These are phyloP conservation scores for Cataglyphis livida DNA, from an alignment of 2,888 invertebrate species.

Conservation along the genomic window DNA sequence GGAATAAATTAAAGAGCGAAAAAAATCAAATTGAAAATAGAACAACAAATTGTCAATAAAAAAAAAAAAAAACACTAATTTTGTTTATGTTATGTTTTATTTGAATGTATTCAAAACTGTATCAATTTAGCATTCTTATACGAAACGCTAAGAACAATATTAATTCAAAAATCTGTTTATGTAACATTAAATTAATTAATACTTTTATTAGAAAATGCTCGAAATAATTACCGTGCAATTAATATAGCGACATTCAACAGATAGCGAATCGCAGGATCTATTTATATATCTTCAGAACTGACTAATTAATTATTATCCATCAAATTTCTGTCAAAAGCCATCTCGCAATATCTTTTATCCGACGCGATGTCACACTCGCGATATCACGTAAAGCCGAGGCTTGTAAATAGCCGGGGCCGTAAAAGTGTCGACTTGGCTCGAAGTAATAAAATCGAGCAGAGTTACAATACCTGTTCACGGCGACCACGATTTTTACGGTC, in stretches of 20 bases:
- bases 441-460: constrained; percentile 41
- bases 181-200: not conserved
- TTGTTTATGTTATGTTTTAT: not conserved
- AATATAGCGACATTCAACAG: not conserved
- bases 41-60: not conserved
- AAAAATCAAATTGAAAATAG: not conserved
- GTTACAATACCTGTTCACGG: constrained; percentile 45
- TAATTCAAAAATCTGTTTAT: not conserved
- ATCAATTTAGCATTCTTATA: too few species aligned
- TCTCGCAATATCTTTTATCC: constrained; percentile 27
- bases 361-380: constrained; percentile 23
- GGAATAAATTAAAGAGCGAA: not conserved
- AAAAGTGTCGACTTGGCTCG: constrained; percentile 51
- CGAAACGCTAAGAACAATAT: not conserved
- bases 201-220: not conserved
- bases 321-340: constrained; percentile 21
- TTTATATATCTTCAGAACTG: constrained; percentile 18
- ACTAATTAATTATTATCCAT: constrained; percentile 38
- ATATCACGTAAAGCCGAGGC: constrained; percentile 26
- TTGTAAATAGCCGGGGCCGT: constrained; percentile 43
- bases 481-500: constrained; percentile 50
- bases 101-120: not conserved
- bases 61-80: not conserved
- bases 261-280: not conserved
- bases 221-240: not conserved